Evolutionary conservation across 2,797 vertebrate species (phyloP), one percentile per base, ranked within the genome.

Genomic region (Dallia pectoralis): DNA sequence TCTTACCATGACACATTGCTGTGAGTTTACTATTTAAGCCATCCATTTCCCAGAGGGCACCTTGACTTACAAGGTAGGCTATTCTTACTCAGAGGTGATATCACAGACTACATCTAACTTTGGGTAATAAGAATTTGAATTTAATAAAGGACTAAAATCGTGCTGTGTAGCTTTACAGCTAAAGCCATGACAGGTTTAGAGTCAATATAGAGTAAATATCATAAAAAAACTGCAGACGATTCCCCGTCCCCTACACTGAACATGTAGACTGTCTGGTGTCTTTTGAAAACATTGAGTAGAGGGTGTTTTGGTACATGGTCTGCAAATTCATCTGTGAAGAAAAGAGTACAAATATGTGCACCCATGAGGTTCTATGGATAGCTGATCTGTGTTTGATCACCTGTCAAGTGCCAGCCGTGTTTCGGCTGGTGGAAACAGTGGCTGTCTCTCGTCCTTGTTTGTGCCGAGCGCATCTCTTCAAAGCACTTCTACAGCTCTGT

Each of bases 381-480:
- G 86, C 89, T 88, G 89, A 83, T 86, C 75, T 61, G 83, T 80
- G 90, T 93, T 93, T 94, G 93, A 93, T 94, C 93, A 94, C 84
- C 90, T 90, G 92, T 94, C 92, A 93, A 88, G 90, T 94, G 93
- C 94, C 93, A 94, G 86, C 87, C 64, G 87, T 88, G 87, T 91
- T 92, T 91, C 89, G 79, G 89, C 89, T 88, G 89, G 86, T 90
- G 87, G 86, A 90, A 91, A 91, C 89, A 90, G 88, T 91, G 89
- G 91, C 90, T 90, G 89, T 89, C 72, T 89, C 89, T 91, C 72
- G 89, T 89, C 91, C 90, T 89, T 91, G 91, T 94, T 93, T 90
- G 88, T 91, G 89, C 89, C 86, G 82, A 87, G 86, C 88, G 76
- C 87, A 83, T 87, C 78, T 89, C 89, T 93, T 94, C 91, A 94